Base-by-base conservation (phyloP, 2,888 invertebrate genomes). In the Ischnus inquisitorius region DNA sequence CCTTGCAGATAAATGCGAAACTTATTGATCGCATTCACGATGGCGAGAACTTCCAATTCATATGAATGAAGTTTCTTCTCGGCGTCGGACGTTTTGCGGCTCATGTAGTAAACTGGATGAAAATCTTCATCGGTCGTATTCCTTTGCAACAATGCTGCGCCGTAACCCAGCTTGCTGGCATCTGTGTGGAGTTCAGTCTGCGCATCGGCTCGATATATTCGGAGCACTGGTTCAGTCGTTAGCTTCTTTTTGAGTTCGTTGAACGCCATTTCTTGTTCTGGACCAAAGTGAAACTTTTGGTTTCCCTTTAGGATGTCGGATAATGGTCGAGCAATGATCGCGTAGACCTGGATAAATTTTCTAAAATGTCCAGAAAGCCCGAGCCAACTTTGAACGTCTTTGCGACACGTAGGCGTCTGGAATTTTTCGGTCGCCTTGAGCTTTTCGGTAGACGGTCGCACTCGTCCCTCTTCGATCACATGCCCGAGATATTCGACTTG, bases 341-440 rank as follows among this genome's bases (percentile, higher is more conserved):
- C 86, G 82, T 91, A 93, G 6, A 79, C 75, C 8, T 74, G 79
- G 12, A 93, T 89, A 80, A 92, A 93, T 75, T 92, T 92, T 16
- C 91, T 54, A 71, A 92, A 93, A 85, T 91, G 91, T 25, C 90
- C 89, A 0, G 91, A 90, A 2, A 93, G 72, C 1, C 91, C 91
- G 5, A 93, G 75, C 82, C 92, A 92, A 62, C 89, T 88, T 76
- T 90, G 89, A 5, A 92, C 54, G 41, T 92, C 85, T 62, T 89
- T 89, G 1, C 79, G 25, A 1, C 60, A 87, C 54, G 14, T 89
- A 0, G 91, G 91, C 34, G 80, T 79, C 14, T 90, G 90, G 85
- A 90, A 91, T 0, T 85, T 77, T 22, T 74, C 67, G 1, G 92
- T 88, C 19, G 90, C 89, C 39, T 86, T 25, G 0, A 86, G 85